These are phyloP conservation scores for Macrotus californicus DNA, from an alignment of 2,113 vertebrate species.

Conservation along the genomic window DNA sequence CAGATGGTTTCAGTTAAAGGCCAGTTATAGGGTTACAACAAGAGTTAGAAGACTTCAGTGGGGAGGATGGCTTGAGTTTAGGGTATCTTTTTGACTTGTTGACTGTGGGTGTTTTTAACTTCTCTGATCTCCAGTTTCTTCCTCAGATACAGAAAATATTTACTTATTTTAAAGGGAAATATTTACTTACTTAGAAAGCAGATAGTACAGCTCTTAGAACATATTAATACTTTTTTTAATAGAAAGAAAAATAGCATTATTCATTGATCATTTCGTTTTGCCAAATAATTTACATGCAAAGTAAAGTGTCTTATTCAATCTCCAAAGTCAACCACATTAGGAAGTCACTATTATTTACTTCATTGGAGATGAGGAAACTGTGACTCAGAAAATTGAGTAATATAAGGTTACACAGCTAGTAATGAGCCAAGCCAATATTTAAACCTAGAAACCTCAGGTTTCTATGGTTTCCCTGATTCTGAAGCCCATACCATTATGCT, in stretches of 20 bases:
- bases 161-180: not conserved
- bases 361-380: not conserved
- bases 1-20: not conserved
- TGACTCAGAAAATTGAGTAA: conserved; percentile 26
- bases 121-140: not conserved
- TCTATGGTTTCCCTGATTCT: not conserved
- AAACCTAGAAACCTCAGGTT: not conserved
- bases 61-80: not conserved
- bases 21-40: not conserved
- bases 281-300: conserved; percentile 24
- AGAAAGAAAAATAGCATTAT: not conserved
- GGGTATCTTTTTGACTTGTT: conserved; percentile 15
- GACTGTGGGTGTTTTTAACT: conserved; percentile 7
- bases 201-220: not conserved
- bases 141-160: conserved; percentile 1
- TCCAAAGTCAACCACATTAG: not conserved
- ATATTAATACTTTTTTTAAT: not conserved
- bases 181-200: conserved; percentile 22
- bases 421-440: not conserved
- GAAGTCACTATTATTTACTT: not conserved
- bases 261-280: not conserved
- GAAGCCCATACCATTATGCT: not conserved
- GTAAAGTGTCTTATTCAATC: not conserved
- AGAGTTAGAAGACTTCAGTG: not conserved
- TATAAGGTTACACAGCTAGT: not conserved